A percentile compares a stretch with the other conserved stretches of the same genome.
phyloP scores from a whole-genome alignment of 2,113 vertebrate genomes.

The Etheostoma spectabile region DNA sequence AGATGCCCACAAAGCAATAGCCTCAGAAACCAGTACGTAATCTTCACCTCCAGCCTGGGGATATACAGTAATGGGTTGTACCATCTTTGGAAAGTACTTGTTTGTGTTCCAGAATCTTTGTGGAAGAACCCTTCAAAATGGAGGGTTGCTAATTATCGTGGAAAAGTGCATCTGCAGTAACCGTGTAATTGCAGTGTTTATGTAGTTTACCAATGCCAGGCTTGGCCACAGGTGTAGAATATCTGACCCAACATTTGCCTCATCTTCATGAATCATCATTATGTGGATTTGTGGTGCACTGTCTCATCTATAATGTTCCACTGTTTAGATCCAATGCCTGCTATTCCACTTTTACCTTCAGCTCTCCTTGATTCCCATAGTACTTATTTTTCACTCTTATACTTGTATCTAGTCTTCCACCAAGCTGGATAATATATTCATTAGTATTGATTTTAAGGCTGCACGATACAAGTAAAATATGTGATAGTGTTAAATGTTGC shows the following conservation, averaged over 20 bases:
- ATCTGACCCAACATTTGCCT: conserved; percentile 40
- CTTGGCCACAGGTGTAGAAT: conserved; percentile 37
- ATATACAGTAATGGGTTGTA: conserved; percentile 1
- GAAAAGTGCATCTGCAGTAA: conserved; percentile 35
- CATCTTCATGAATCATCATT: conserved; percentile 27
- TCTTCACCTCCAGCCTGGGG: conserved; percentile 1
- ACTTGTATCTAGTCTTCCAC: background rate
- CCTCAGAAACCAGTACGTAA: background rate
- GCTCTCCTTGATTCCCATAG: background rate
- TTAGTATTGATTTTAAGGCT: conserved; percentile 31
- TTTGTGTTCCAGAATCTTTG: conserved; percentile 14
- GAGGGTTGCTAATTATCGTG: conserved; percentile 34
- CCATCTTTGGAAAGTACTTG: conserved; percentile 42
- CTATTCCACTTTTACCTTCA: conserved; percentile 12
- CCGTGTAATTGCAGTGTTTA: conserved; percentile 54
- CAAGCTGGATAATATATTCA: conserved; percentile 16
- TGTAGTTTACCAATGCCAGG: conserved; percentile 13
- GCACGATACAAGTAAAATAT: too few species aligned
- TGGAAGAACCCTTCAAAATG: conserved; percentile 13
- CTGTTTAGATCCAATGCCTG: background rate
- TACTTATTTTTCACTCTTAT: background rate
- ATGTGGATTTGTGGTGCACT: conserved; percentile 2
- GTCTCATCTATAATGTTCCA: background rate
- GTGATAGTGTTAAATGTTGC: too few species aligned
- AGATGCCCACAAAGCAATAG: background rate